phyloP scores from a whole-genome alignment of 53 echinoderm and acorn worm species.

The Echinometra lucunter region DNA sequence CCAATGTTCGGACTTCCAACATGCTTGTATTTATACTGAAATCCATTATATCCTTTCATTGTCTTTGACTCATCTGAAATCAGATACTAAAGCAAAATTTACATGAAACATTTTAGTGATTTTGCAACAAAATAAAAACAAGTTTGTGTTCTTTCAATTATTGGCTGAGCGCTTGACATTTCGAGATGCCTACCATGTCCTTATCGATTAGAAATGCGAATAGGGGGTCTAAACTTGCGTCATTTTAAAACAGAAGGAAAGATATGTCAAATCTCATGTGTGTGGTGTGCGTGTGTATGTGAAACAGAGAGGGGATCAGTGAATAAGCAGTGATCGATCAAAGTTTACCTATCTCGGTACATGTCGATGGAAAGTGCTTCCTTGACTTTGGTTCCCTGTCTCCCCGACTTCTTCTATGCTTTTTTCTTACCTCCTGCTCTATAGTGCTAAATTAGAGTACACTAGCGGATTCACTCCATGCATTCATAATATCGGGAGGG shows the following conservation, averaged over 20 bases:
- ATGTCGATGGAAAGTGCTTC: background rate
- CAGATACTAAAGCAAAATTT: background rate
- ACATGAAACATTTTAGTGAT: background rate
- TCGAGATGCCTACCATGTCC: background rate
- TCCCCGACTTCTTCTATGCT: background rate
- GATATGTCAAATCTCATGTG: background rate
- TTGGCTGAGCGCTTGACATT: background rate
- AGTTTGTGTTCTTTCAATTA: background rate
- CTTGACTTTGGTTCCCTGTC: background rate
- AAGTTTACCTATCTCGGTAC: background rate
- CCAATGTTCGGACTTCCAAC: too few relatives aligned
- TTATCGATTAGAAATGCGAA: background rate
- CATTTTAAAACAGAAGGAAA: background rate
- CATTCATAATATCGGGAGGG: background rate
- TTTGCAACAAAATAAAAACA: background rate
- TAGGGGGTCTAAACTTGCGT: background rate
- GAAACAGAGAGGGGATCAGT: background rate
- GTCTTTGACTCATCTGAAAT: too few relatives aligned
- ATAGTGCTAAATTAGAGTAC: background rate
- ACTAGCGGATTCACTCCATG: background rate
- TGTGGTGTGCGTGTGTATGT: too few relatives aligned
- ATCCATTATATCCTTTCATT: too few relatives aligned
- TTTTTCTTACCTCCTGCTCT: background rate
- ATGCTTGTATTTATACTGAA: too few relatives aligned
- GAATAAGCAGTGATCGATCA: constrained; percentile 24